Conservation (phyloP, 2,888 invertebrate genomes). For the Protonemura montana region DNA sequence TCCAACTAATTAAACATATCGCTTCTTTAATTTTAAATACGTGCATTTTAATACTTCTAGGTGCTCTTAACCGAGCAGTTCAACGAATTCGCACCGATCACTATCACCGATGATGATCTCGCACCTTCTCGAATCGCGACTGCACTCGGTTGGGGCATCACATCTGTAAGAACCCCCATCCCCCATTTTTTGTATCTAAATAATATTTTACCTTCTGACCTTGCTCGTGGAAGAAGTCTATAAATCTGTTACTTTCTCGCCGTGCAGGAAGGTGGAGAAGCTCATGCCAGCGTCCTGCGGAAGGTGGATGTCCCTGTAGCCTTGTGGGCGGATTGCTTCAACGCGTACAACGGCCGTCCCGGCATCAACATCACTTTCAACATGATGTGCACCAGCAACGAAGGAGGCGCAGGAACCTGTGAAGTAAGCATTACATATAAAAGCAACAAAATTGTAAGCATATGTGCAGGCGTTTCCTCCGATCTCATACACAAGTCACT, state of each 20-base stretch:
- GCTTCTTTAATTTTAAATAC: not conserved
- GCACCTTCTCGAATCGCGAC: not conserved
- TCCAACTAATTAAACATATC: too few relatives aligned
- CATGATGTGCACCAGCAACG: conserved; percentile 9
- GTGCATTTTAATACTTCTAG: too few relatives aligned
- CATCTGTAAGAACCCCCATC: not conserved
- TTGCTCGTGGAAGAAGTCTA: too few relatives aligned
- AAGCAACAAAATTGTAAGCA: too few relatives aligned
- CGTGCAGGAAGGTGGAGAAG: not conserved
- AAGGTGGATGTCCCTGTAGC: not conserved
- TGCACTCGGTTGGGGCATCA: conserved; percentile 1
- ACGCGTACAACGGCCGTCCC: not conserved
- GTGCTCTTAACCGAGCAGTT: not conserved
- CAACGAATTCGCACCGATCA: conserved; percentile 1
- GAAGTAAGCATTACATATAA: not conserved
- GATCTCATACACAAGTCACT: too few relatives aligned
- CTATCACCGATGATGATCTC: not conserved
- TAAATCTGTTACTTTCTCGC: not conserved
- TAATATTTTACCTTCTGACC: too few relatives aligned
- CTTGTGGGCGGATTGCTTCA: not conserved
- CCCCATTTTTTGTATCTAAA: not conserved
- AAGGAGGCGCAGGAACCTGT: not conserved
- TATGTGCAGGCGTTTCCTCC: too few relatives aligned
- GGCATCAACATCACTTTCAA: conserved; percentile 2
- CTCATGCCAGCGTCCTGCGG: not conserved